Evolutionary conservation across 2,888 invertebrate genomes (phyloP).

Genomic region (Andrena chrysosceles): DNA sequence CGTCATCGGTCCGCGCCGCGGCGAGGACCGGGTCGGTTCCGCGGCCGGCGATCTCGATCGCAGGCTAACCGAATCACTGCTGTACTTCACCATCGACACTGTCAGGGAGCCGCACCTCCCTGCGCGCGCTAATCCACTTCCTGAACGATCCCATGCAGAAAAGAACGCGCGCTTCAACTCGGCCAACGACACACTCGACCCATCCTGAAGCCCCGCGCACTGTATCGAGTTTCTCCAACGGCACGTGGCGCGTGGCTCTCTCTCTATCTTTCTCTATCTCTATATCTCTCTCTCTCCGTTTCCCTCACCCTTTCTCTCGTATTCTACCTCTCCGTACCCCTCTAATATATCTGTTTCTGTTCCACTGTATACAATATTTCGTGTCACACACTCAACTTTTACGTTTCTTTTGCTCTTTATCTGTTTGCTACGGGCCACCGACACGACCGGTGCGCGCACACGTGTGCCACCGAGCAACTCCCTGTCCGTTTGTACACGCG

Average conservation of each 20-base stretch:
- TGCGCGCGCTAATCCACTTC: constrained; percentile 76
- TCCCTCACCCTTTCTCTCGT: neutral
- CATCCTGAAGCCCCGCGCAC: constrained; percentile 42
- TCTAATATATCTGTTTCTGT: neutral
- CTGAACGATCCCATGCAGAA: constrained; percentile 75
- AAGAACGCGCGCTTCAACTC: constrained; percentile 45
- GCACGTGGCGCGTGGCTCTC: constrained; percentile 38
- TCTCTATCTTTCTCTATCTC: constrained; percentile 1
- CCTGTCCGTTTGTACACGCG: constrained; percentile 23
- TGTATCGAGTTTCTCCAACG: constrained; percentile 49
- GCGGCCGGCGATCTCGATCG: constrained; percentile 46
- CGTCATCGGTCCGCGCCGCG: constrained; percentile 47
- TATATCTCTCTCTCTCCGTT: neutral
- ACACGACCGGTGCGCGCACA: constrained; percentile 10
- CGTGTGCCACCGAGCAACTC: constrained; percentile 34
- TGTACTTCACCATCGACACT: constrained; percentile 71
- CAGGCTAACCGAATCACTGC: constrained; percentile 47
- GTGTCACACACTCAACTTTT: constrained; percentile 44
- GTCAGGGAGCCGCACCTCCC: constrained; percentile 77
- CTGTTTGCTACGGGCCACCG: constrained; percentile 19
- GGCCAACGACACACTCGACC: constrained; percentile 56
- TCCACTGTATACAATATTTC: constrained; percentile 28
- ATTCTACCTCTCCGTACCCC: neutral
- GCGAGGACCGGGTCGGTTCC: constrained; percentile 47
- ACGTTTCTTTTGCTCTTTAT: too few relatives aligned